A percentile compares a stretch with the other conserved stretches of the same genome.
Evolutionary conservation across 2,888 invertebrate genomes (phyloP).

Genomic region (Mesorhabditis sp.): DNA sequence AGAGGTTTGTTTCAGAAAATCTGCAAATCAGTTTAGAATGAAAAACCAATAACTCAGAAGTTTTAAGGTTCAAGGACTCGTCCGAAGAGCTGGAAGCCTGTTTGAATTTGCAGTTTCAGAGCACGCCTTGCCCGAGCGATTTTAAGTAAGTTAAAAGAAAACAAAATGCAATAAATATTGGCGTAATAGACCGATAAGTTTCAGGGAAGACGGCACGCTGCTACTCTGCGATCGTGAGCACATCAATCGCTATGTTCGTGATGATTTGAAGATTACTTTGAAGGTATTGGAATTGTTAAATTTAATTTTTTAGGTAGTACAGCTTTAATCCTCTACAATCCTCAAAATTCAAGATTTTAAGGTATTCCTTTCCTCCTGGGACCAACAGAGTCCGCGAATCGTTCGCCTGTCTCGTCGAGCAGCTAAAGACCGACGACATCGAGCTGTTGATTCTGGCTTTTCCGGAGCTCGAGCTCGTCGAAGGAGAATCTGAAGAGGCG

Average conservation of each 20-base stretch:
- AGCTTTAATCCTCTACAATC: background rate
- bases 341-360: conserved; percentile 10
- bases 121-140: conserved; percentile 37
- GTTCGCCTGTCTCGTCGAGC: conserved; percentile 33
- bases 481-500: conserved; percentile 37
- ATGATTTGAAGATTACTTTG: conserved; percentile 56
- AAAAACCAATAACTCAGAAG: conserved; percentile 6
- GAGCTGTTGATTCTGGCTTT: conserved; percentile 52
- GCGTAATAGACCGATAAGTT: background rate
- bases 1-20: conserved; percentile 18
- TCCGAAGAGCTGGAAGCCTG: conserved; percentile 56
- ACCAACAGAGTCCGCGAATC: conserved; percentile 40
- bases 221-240: conserved; percentile 49
- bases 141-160: conserved; percentile 27
- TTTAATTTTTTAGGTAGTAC: background rate
- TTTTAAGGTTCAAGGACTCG: conserved; percentile 20
- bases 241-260: conserved; percentile 51
- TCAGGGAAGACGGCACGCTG: conserved; percentile 47
- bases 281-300: conserved; percentile 26
- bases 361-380: conserved; percentile 38
- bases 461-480: conserved; percentile 38
- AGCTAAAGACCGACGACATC: conserved; percentile 49
- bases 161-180: background rate
- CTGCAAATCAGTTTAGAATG: conserved; percentile 8
- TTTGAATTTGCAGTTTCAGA: conserved; percentile 49